phyloP scores from a whole-genome alignment of 2,888 invertebrate species.

The Cepaea hortensis region DNA sequence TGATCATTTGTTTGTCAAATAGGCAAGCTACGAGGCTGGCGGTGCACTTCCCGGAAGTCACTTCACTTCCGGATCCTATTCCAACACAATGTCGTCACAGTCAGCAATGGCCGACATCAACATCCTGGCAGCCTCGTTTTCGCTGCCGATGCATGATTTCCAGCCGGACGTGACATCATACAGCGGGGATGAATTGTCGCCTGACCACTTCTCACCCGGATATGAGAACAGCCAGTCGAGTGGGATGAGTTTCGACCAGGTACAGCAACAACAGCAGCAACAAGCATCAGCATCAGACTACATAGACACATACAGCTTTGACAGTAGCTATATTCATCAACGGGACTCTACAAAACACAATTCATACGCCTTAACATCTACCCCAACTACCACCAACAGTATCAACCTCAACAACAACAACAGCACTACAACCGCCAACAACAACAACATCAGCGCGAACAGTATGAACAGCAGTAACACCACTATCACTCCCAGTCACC shows the following conservation, averaged over 20 bases:
- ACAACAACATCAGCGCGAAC: constrained; percentile 27
- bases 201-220: constrained; percentile 57
- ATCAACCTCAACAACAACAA: constrained; percentile 37
- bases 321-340: constrained; percentile 64
- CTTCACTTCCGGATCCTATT: constrained; percentile 53
- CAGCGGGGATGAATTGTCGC: constrained; percentile 58
- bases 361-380: constrained; percentile 23
- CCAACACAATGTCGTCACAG: constrained; percentile 56
- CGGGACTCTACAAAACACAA: constrained; percentile 52
- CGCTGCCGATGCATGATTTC: constrained; percentile 76
- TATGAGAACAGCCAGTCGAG: constrained; percentile 57
- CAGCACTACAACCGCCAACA: constrained; percentile 12
- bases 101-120: constrained; percentile 62
- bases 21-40: constrained; percentile 57
- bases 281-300: constrained; percentile 56
- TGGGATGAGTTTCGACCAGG: constrained; percentile 54
- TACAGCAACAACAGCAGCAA: constrained; percentile 53
- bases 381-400: constrained; percentile 36
- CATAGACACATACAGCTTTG: constrained; percentile 66
- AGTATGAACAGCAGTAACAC: constrained; percentile 46
- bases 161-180: constrained; percentile 59
- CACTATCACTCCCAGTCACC: constrained; percentile 36
- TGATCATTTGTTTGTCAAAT: constrained; percentile 35
- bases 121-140: constrained; percentile 89
- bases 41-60: constrained; percentile 55